Evolutionary conservation across 2,888 invertebrate genomes (phyloP).

Genomic region (Morpho achilles): DNA sequence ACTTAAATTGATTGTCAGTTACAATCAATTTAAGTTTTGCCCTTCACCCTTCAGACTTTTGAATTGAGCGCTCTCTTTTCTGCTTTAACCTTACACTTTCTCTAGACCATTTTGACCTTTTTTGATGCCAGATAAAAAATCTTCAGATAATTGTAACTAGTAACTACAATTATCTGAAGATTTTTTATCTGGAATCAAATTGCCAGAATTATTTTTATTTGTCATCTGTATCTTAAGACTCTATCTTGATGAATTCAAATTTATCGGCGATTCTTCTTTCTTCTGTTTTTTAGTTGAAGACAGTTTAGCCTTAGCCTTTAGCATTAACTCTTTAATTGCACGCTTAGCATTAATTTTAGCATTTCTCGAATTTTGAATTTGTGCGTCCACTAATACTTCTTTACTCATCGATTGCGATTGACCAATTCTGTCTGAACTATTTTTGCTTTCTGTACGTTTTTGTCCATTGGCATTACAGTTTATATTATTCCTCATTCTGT

Average conservation of each 20-base stretch:
- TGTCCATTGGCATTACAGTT: too few species aligned
- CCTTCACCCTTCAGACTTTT: too few species aligned
- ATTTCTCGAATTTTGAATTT: neutral
- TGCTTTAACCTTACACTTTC: slow-evolving; percentile 12
- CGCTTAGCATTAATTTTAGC: neutral
- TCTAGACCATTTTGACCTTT: slow-evolving; percentile 12
- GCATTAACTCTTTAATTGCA: neutral
- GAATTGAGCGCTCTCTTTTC: slow-evolving; percentile 4
- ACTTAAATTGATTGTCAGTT: too few species aligned
- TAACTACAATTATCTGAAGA: slow-evolving; percentile 3
- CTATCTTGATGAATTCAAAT: slow-evolving; percentile 9
- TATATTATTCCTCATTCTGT: too few species aligned
- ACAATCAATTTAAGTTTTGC: too few species aligned
- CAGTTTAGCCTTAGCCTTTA: slow-evolving; percentile 5
- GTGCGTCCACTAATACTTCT: neutral
- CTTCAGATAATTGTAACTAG: too few species aligned
- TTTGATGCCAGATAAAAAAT: too few species aligned
- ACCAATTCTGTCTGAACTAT: slow-evolving; percentile 1
- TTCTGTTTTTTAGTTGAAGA: neutral
- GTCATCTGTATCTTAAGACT: slow-evolving; percentile 11
- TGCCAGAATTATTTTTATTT: neutral
- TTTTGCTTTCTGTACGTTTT: slow-evolving; percentile 1
- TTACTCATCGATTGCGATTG: neutral
- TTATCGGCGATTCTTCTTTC: neutral
- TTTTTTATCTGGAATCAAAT: neutral